Conservation (phyloP, 1,140 invertebrate species). For the Eueides isabella region DNA sequence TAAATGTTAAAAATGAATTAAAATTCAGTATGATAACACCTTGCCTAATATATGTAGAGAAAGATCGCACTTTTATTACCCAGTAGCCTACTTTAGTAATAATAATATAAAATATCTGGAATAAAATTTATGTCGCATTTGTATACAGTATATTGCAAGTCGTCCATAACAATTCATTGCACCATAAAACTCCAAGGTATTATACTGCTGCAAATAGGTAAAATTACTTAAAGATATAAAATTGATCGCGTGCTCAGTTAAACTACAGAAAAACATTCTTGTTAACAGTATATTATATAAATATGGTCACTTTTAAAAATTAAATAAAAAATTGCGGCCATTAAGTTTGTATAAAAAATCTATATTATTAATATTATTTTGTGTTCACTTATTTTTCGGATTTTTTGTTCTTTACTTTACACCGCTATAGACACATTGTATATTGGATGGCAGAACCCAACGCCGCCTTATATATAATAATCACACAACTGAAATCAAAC, state of each 20-base stretch:
- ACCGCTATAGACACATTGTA: no score
- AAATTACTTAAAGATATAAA: constrained; percentile 1
- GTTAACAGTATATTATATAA: neutral
- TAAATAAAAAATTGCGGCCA: neutral
- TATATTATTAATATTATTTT: no score
- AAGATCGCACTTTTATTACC: no score
- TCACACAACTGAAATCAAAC: no score
- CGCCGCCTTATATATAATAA: no score
- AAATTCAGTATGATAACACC: neutral
- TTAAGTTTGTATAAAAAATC: neutral
- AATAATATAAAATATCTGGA: neutral
- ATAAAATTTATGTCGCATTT: neutral
- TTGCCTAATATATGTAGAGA: no score
- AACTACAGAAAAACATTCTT: neutral
- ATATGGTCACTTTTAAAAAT: neutral
- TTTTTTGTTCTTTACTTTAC: no score
- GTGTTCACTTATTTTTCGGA: no score
- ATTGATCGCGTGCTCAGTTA: neutral
- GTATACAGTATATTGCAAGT: neutral
- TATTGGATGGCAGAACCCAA: no score
- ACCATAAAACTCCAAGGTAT: neutral
- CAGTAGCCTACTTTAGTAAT: neutral
- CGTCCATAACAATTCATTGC: neutral
- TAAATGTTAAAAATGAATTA: no score
- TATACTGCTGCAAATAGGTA: neutral